phyloP scores from a whole-genome alignment of 2,113 vertebrate genomes.

The Opisthocomus hoazin region DNA sequence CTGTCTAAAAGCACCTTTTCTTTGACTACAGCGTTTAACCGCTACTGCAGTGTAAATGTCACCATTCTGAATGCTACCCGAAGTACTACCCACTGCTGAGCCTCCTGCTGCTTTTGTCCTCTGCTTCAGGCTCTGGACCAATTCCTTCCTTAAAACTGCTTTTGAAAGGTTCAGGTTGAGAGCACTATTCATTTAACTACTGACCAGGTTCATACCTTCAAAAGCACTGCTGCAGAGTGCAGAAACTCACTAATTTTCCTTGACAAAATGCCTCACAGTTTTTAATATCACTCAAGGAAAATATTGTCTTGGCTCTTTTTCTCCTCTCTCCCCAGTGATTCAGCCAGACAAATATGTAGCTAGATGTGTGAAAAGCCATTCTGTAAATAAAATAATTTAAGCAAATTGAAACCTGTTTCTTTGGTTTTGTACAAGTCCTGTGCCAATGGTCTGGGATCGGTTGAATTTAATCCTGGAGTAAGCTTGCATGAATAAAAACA shows the following conservation, averaged over 20 bases:
- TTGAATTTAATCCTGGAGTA: not conserved
- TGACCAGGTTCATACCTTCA: not conserved
- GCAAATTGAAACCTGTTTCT: not conserved
- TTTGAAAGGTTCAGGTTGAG: slow-evolving; percentile 19
- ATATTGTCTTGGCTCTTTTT: not conserved
- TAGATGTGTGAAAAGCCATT: not conserved
- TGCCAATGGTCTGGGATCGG: not conserved
- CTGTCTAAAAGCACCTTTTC: not conserved
- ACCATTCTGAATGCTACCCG: not conserved
- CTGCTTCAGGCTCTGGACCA: not conserved
- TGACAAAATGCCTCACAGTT: not conserved
- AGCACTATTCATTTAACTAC: not conserved
- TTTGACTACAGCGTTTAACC: not conserved
- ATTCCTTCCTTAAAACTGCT: not conserved
- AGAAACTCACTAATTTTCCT: not conserved
- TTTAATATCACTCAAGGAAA: not conserved
- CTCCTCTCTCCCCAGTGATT: not conserved
- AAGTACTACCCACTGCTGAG: not conserved
- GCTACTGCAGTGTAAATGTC: not conserved
- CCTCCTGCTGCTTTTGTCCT: not conserved
- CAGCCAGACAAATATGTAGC: not conserved
- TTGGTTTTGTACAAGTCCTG: not conserved
- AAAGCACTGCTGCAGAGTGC: not conserved
- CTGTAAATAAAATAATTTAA: not conserved
- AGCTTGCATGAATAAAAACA: not conserved